Base-by-base conservation (phyloP, 1,140 invertebrate genomes). In the Babylonia areolata region DNA sequence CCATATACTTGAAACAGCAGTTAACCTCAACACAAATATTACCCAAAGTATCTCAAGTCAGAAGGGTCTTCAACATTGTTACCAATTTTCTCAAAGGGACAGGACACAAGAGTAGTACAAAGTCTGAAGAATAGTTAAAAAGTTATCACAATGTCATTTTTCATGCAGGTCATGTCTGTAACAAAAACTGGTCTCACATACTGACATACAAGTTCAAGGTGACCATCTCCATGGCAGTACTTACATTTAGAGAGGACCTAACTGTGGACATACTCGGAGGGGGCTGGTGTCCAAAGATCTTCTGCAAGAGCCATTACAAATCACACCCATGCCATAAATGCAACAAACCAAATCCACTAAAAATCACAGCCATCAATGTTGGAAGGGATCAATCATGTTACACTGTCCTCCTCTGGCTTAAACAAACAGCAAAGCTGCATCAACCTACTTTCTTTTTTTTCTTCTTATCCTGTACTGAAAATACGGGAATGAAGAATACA, bases 201-300 rank as follows among this genome's bases (percentile, higher is more conserved):
- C 15, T 64, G 46, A 64, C 58, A 64, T 64, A n/a, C 28, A 64
- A 6, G 15, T 64, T 64, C 20, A 64, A 64, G 58, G 35, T 40
- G 75, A 28, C 35, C 2, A 37, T 40, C 75, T 77, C 75, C 35
- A n/a, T 33, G 40, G 40, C 83, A 37, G 78, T 89, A 89, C 88
- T 89, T 89, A 89, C 88, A 87, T 89, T 86, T n/a, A 85, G 46
- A 46, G 83, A 69, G 83, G 86, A 82, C 81, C 85, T 87, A 80
- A 83, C 79, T 58, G 79, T 73, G 39, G 87, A 87, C 46, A 89
- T 84, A 86, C 85, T 86, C 46, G 86, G 86, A 40, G 88, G 88
- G 69, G 88, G 88, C 81, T 89, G 86, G 64, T 87, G 85, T 51
- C 88, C 88, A 87, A 89, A 89, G 88, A 89, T 86, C 87, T 89